Base-by-base conservation (phyloP, 2,888 invertebrate genomes). In the Ephialtes manifestator region DNA sequence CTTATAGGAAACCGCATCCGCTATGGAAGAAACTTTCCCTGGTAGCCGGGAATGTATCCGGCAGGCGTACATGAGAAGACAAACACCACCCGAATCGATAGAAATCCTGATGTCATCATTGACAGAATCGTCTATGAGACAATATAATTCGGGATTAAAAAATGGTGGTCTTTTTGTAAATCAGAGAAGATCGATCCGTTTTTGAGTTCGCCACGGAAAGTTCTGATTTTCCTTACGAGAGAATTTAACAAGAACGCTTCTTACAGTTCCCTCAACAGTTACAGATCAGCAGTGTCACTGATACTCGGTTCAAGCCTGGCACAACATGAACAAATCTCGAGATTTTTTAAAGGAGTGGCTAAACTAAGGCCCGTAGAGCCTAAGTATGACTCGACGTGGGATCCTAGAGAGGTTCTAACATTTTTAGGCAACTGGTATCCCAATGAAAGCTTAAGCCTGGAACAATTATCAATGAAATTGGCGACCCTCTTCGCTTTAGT, bases 341-440 rank as follows among this genome's bases (percentile, higher is more conserved):
- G 88, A 35, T 89, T 87, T 75, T 71, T 89, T 43, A 89, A 85
- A 74, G 90, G 87, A n/a, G 70, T 89, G 18, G 78, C 85, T 10
- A 83, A 81, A 39, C 39, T 89, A 35, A 85, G 82, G 68, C 89
- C 74, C 84, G 85, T 11, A 85, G 39, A 28, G 15, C 63, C 60
- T 0, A 75, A 53, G 15, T 75, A 63, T 10, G 46, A 75, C 20
- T 18, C 28, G 7, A 46, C 63, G 24, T 75, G 63, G 75, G 63
- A 75, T 10, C 63, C 75, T 5, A 46, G 35, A 46, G 28, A 43
- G 4, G 46, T 75, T 46, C 35, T 75, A 35, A 18, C 31, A 0
- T 20, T 51, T 51, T 31, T 60, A 18, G 4, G 60, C 5, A 28
- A 24, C 13, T 28, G 75, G 75, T 75, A 75, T 65, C 60, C 60